Conservation (phyloP, 2,797 vertebrate genomes). For the Manis pentadactyla region DNA sequence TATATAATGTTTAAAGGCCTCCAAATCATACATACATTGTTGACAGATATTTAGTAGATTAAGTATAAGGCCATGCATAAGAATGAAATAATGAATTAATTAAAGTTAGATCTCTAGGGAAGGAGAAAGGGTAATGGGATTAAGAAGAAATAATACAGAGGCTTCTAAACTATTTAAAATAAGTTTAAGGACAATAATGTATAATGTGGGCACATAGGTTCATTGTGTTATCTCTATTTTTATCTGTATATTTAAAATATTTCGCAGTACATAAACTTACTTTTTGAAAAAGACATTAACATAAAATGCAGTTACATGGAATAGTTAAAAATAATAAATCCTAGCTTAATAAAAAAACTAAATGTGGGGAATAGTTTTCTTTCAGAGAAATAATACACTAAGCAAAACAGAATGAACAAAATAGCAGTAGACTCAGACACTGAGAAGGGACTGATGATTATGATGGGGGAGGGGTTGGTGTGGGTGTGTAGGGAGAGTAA, state of each 20-base stretch:
- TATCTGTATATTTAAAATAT: conserved; percentile 27
- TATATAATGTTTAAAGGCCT: neutral
- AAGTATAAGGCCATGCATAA: neutral
- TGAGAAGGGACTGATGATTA: too few relatives aligned
- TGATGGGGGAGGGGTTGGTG: too few relatives aligned
- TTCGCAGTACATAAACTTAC: neutral
- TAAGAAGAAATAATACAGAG: neutral
- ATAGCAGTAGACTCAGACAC: too few relatives aligned
- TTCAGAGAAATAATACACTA: conserved; percentile 41
- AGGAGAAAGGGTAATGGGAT: neutral
- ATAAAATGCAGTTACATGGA: conserved; percentile 24
- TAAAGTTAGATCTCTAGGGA: neutral
- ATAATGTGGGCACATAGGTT: neutral
- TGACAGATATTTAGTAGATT: conserved; percentile 15
- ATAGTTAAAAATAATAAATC: conserved; percentile 18
- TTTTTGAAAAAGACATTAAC: conserved; percentile 7
- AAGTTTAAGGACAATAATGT: neutral
- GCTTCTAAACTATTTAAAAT: neutral
- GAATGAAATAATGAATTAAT: conserved; percentile 9
- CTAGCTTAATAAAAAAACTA: conserved; percentile 16
- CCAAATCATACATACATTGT: neutral
- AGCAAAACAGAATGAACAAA: too few relatives aligned
- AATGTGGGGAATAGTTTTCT: neutral
- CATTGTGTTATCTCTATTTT: neutral
- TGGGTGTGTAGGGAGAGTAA: too few relatives aligned